Evolutionary conservation across 2,113 vertebrate species (phyloP).

Genomic region (Tupaia tana): DNA sequence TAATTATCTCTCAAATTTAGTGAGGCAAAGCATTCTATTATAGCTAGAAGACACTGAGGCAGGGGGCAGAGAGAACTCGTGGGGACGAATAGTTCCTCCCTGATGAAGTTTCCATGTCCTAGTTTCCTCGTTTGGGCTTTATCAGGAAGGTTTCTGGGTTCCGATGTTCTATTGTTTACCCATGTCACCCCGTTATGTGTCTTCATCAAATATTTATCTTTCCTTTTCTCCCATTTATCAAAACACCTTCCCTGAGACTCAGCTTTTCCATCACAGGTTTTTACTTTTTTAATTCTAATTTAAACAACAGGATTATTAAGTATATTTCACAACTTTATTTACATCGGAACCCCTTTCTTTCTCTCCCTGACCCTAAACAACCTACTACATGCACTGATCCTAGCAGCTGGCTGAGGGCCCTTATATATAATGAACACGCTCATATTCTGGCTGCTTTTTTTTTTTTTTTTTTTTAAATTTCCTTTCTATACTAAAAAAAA

Average conservation of each 20-base stretch:
- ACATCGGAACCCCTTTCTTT: neutral
- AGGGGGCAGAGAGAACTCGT: neutral
- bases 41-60: neutral
- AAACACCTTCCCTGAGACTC: neutral
- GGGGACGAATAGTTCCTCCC: accelerated
- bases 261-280: neutral
- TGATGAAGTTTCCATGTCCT: accelerated
- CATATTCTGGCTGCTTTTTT: neutral
- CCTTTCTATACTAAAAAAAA: neutral
- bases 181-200: neutral
- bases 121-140: neutral
- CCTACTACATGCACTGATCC: accelerated
- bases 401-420: neutral
- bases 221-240: neutral
- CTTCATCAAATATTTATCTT: neutral
- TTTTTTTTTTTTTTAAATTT: neutral
- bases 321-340: neutral
- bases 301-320: neutral
- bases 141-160: neutral
- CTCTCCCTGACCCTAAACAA: neutral
- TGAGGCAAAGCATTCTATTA: neutral
- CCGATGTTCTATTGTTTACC: neutral
- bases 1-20: neutral
- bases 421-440: neutral
- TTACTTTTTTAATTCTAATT: neutral